Evolutionary conservation across 1,140 invertebrate genomes (phyloP), one percentile per base, ranked within the genome.

Genomic region (Philotrypesis tridentata): DNA sequence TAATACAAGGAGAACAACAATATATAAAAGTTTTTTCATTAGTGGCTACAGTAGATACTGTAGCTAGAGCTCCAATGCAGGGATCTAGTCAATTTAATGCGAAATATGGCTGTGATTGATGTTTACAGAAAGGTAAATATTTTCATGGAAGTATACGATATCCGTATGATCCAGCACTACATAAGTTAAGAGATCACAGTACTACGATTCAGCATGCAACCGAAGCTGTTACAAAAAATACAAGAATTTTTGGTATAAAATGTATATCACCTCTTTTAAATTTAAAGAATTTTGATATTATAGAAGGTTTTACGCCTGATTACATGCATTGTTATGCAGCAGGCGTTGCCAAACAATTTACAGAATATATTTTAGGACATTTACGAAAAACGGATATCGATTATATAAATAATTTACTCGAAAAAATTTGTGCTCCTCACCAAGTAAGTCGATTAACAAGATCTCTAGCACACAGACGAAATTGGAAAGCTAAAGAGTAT

Each of bases 401-500:
- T 23, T 14, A 48, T 11, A 76, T 78, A 1, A 40, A 76, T 65
- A 8, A 31, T 33, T 23, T 17, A 65, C 12, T 78, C 27, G 7
- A 40, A 68, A 29, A 33, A 11, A 55, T 84, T 21, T 78, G 78
- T 63, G 14, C 70, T 33, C 85, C 83, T 17, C 40, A 80, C 25
- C 83, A 84, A 80, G 25, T 83, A 12, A 27, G 37, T 48, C 43
- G 83, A 23, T 75, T 84, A 81, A 68, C 80, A 12, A 83, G 84
- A 7, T 55, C 48, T 29, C 0, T 84, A 12, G 63, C 0, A 2
- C 37, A 37, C 5, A 72, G 60, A 71, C 48, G 27, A 23, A 37
- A 73, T n/a, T 85, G 82, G 80, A 85, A 83, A 27, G 82, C 71
- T 11, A 48, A 33, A 67, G 82, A 85, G 48, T 85, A 72, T 71